Evolutionary conservation across 2,797 vertebrate species (phyloP).

Genomic region (Rhabdomys pumilio): DNA sequence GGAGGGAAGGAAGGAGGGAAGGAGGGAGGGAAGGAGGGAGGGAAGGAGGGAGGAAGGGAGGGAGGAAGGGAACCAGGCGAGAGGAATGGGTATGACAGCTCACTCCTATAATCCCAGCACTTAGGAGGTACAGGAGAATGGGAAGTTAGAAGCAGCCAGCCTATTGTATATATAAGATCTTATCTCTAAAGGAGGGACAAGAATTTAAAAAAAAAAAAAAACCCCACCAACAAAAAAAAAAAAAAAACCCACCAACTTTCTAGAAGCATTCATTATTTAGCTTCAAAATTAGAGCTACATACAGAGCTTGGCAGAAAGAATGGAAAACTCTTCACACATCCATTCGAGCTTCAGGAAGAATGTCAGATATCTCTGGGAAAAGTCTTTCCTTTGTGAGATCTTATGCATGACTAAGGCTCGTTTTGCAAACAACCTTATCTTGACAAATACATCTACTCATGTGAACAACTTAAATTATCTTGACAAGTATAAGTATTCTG

Average conservation of each 20-base stretch:
- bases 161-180: neutral
- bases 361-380: conserved; percentile 80
- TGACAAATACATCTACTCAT: conserved; percentile 71
- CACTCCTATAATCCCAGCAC: neutral
- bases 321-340: conserved; percentile 72
- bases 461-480: conserved; percentile 68
- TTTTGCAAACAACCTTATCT: conserved; percentile 66
- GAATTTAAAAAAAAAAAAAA: neutral
- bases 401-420: conserved; percentile 36
- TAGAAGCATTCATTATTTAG: conserved; percentile 55
- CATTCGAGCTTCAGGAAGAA: conserved; percentile 71
- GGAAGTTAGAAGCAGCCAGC: neutral
- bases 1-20: too few relatives aligned
- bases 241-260: neutral
- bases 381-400: conserved; percentile 61
- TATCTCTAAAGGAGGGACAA: neutral
- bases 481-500: conserved; percentile 61
- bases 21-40: neutral
- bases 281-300: conserved; percentile 65
- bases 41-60: too few relatives aligned
- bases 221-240: neutral
- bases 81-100: neutral
- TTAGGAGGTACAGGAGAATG: neutral
- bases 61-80: neutral
- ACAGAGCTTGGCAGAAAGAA: conserved; percentile 67